Conservation (phyloP, 2,888 invertebrate species). For the Idaea straminata region DNA sequence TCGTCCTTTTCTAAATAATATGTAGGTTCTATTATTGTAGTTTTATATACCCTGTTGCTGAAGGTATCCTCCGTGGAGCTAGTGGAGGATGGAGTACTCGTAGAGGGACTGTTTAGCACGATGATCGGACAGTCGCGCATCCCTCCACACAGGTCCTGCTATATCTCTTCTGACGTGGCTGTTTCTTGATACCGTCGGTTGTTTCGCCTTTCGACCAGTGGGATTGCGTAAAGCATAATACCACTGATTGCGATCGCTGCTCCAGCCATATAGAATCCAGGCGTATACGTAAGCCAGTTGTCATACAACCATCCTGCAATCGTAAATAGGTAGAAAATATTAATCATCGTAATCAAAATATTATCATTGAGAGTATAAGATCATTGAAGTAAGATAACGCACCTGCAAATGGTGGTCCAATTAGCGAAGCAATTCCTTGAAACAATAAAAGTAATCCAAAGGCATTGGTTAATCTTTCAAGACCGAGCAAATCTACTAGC, state of each 20-base stretch:
- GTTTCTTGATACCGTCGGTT: conserved; percentile 49
- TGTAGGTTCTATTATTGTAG: conserved; percentile 60
- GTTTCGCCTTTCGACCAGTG: conserved; percentile 81
- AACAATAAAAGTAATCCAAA: conserved; percentile 95
- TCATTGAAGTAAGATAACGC: conserved; percentile 33
- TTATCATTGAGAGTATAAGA: not conserved
- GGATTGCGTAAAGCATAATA: conserved; percentile 91
- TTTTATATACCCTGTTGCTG: conserved; percentile 73
- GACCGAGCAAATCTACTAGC: conserved; percentile 94
- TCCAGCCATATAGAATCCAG: conserved; percentile 94
- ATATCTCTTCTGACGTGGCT: conserved; percentile 61
- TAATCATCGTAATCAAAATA: not conserved
- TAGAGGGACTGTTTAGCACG: conserved; percentile 71
- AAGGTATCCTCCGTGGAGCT: conserved; percentile 56
- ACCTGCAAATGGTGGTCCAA: conserved; percentile 97
- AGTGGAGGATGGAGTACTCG: conserved; percentile 47
- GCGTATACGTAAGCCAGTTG: conserved; percentile 86
- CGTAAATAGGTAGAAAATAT: conserved; percentile 8
- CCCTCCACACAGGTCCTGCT: conserved; percentile 54
- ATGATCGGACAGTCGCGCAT: conserved; percentile 50
- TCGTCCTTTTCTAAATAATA: conserved; percentile 53
- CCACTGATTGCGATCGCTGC: conserved; percentile 92
- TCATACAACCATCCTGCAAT: conserved; percentile 91
- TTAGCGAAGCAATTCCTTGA: conserved; percentile 95
- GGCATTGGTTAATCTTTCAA: conserved; percentile 96